These are phyloP conservation scores for Bradynema listronoti DNA, from an alignment of 1,140 invertebrate species.

Conservation along the genomic window DNA sequence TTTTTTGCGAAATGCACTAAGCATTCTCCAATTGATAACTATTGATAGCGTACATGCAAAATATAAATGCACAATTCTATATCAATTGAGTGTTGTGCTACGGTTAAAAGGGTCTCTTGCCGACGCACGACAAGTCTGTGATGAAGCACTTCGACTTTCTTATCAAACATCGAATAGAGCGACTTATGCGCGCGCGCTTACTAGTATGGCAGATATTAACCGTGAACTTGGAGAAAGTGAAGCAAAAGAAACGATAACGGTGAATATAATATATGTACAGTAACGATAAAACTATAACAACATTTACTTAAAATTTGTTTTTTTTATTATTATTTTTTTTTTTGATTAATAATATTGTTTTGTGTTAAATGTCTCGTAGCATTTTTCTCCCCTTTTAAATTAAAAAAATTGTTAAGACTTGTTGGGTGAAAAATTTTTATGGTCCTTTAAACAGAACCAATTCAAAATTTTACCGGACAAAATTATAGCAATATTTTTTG, in stretches of 20 bases:
- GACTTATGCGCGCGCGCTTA: constrained; percentile 58
- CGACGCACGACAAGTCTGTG: constrained; percentile 54
- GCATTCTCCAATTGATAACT: constrained; percentile 48
- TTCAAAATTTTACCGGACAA: no score
- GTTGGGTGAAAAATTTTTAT: no score
- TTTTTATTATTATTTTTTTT: no score
- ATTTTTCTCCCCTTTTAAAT: no score
- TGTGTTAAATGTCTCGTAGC: no score
- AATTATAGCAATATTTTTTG: no score
- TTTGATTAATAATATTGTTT: no score
- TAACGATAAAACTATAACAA: no score
- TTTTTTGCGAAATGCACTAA: constrained; percentile 56
- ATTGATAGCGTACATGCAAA: constrained; percentile 58
- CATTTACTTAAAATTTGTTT: no score
- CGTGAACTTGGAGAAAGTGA: constrained; percentile 58
- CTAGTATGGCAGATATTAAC: constrained; percentile 59
- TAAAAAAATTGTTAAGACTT: no score
- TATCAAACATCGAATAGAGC: constrained; percentile 51
- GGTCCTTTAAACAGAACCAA: no score
- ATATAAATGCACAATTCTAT: constrained; percentile 52
- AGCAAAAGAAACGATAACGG: constrained; percentile 57
- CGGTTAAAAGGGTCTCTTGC: constrained; percentile 46
- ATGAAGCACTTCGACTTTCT: constrained; percentile 59
- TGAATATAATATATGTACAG: no score
- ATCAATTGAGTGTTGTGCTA: constrained; percentile 56